These are phyloP conservation scores for Semaprochilodus insignis DNA, from an alignment of 2,797 vertebrate species.

Conservation along the genomic window DNA sequence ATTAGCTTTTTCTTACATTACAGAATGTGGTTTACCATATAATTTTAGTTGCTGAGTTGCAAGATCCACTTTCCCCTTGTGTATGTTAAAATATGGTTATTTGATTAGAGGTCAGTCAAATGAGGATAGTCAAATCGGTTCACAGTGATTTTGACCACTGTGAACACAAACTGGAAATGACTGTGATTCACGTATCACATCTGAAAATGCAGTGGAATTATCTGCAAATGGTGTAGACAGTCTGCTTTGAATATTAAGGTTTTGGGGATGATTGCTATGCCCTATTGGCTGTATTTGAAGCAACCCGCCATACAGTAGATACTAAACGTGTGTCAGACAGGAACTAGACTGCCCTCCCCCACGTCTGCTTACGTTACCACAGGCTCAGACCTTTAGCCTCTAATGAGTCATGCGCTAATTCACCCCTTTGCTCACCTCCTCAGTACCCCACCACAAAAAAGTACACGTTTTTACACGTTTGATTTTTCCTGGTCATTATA, in stretches of 20 bases:
- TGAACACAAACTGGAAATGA: constrained; percentile 3
- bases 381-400: constrained; percentile 36
- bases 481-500: neutral
- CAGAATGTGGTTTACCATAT: constrained; percentile 21
- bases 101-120: neutral
- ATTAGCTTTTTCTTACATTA: neutral
- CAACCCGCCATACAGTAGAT: constrained; percentile 15
- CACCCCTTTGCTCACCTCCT: neutral
- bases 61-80: neutral
- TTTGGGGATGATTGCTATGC: neutral
- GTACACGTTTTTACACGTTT: neutral
- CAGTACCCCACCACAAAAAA: constrained; percentile 38
- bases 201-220: neutral
- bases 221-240: constrained; percentile 1
- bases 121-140: neutral
- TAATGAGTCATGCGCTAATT: constrained; percentile 46
- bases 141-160: constrained; percentile 5
- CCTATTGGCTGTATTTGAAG: constrained; percentile 5
- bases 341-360: constrained; percentile 63
- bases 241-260: constrained; percentile 34
- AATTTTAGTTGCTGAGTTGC: constrained; percentile 28
- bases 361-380: constrained; percentile 60
- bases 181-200: neutral
- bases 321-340: constrained; percentile 41
- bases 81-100: neutral